Evolutionary conservation across 2,888 invertebrate species (phyloP).

Genomic region (Lucinisca nassula): DNA sequence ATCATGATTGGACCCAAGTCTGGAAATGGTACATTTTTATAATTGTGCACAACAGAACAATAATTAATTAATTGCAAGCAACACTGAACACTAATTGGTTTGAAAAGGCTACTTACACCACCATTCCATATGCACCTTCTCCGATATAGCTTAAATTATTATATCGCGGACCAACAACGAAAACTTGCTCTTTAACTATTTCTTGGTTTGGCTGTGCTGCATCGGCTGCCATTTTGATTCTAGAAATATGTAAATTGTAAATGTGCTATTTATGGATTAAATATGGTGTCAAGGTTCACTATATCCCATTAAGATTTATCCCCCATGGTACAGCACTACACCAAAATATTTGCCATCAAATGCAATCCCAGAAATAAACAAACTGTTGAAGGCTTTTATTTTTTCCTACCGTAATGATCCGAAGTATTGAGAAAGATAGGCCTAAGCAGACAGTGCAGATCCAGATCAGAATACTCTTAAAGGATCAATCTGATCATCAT

Average conservation of each 20-base stretch:
- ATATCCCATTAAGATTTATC: not conserved
- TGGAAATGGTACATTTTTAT: too few species aligned
- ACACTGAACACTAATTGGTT: too few species aligned
- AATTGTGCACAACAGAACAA: not conserved
- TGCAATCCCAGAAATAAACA: too few species aligned
- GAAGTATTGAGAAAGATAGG: too few species aligned
- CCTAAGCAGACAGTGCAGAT: too few species aligned
- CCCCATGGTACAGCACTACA: not conserved
- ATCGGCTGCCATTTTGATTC: conserved; percentile 70
- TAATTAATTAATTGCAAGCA: not conserved
- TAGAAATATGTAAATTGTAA: not conserved
- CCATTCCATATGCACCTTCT: conserved; percentile 99
- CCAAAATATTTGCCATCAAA: too few species aligned
- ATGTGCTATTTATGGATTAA: conserved; percentile 10
- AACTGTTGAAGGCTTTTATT: too few species aligned
- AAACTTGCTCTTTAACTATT: conserved; percentile 93
- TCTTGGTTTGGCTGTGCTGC: conserved; percentile 76
- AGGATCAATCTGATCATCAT: too few species aligned
- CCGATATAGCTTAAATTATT: conserved; percentile 98
- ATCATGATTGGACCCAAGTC: too few species aligned
- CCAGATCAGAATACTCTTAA: too few species aligned
- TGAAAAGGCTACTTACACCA: conserved; percentile 95
- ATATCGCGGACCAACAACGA: conserved; percentile 98
- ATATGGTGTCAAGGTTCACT: conserved; percentile 3
- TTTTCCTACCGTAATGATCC: too few species aligned